These are phyloP conservation scores for Neuroscelio doddi DNA, from an alignment of 2,888 invertebrate species.

Conservation along the genomic window DNA sequence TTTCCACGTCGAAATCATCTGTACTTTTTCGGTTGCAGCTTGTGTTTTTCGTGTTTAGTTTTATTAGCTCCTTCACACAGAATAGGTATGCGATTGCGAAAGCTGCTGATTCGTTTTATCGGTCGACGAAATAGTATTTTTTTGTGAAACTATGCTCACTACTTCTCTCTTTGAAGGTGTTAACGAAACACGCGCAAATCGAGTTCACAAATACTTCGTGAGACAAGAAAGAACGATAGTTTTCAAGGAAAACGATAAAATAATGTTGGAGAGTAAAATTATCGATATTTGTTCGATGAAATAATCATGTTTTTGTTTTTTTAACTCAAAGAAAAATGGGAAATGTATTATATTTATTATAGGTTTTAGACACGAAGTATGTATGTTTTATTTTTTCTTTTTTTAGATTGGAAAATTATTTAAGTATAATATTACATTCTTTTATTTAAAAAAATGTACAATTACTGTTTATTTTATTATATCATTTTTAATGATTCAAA, in stretches of 20 bases:
- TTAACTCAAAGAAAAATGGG: no score
- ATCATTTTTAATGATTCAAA: no score
- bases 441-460: no score
- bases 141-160: neutral
- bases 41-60: constrained; percentile 1
- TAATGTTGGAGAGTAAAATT: neutral
- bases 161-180: neutral
- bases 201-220: neutral
- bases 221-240: neutral
- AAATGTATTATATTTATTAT: no score
- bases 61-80: neutral
- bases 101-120: neutral
- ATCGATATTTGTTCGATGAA: no score
- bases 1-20: neutral
- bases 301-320: no score
- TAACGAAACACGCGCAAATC: constrained; percentile 1
- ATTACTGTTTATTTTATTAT: no score
- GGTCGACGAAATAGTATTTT: neutral
- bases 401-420: no score
- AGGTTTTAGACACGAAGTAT: no score
- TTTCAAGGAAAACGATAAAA: no score
- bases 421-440: no score
- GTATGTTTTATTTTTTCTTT: no score
- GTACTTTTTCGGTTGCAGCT: neutral
- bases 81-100: neutral